Evolutionary conservation across 2,888 invertebrate genomes (phyloP).

Genomic region (Ormyrus labotus): DNA sequence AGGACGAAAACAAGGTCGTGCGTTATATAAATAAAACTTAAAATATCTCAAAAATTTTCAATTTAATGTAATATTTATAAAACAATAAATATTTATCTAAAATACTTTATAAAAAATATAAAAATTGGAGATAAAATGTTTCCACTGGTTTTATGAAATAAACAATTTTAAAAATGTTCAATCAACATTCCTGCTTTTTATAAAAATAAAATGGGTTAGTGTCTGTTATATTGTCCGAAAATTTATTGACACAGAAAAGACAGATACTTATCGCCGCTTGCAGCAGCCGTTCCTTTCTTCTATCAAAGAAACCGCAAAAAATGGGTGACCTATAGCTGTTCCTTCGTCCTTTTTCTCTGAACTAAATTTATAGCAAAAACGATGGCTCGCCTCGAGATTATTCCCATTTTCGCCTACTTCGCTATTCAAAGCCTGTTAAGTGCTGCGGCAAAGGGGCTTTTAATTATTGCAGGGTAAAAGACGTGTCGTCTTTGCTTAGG

Average conservation of each 20-base stretch:
- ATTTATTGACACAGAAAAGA: slow-evolving; percentile 9
- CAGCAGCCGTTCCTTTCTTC: slow-evolving; percentile 9
- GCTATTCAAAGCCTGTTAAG: slow-evolving; percentile 37
- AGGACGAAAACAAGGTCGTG: too few species aligned
- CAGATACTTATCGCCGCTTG: slow-evolving; percentile 29
- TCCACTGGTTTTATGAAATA: too few species aligned
- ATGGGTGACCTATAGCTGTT: slow-evolving; percentile 2
- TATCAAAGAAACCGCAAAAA: slow-evolving; percentile 30
- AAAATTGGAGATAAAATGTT: too few species aligned
- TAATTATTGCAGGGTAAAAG: slow-evolving; percentile 18
- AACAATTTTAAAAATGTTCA: too few species aligned
- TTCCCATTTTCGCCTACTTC: slow-evolving; percentile 8
- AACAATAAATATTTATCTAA: too few species aligned
- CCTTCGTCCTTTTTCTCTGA: neutral
- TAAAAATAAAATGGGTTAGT: too few species aligned
- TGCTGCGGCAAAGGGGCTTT: neutral
- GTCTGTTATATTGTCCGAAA: neutral
- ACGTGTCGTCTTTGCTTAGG: slow-evolving; percentile 2
- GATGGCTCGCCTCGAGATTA: slow-evolving; percentile 10
- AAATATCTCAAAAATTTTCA: too few species aligned
- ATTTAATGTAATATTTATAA: too few species aligned
- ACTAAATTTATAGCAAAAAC: slow-evolving; percentile 43
- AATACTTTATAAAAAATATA: too few species aligned
- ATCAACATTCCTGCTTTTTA: too few species aligned
- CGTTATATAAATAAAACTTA: too few species aligned